A percentile compares a stretch with the other conserved stretches of the same genome.
Evolutionary conservation across 1,140 invertebrate genomes (phyloP).

Genomic region (Saxidomus purpurata): DNA sequence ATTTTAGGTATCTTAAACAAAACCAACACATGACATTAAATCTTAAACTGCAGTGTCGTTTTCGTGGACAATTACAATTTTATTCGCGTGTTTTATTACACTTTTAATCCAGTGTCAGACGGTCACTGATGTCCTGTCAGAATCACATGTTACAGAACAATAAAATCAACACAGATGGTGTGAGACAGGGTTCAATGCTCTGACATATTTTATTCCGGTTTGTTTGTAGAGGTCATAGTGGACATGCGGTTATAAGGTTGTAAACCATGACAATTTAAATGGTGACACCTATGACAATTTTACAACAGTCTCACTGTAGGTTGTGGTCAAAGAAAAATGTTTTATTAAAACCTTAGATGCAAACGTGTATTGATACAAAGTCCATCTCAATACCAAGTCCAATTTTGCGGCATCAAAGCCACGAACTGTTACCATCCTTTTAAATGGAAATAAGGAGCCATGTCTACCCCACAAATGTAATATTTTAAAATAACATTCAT

Average conservation of each 20-base stretch:
- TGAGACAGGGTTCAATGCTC: conserved; percentile 1
- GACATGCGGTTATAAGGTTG: not conserved
- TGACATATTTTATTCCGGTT: not conserved
- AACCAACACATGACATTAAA: too few relatives aligned
- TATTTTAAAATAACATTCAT: too few relatives aligned
- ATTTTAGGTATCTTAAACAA: too few relatives aligned
- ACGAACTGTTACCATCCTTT: too few relatives aligned
- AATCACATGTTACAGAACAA: conserved; percentile 6
- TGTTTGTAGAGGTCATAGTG: not conserved
- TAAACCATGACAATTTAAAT: not conserved
- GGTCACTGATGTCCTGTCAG: not conserved
- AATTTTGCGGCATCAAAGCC: too few relatives aligned
- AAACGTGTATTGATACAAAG: too few relatives aligned
- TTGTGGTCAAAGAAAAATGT: too few relatives aligned
- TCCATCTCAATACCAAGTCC: too few relatives aligned
- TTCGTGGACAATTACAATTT: not conserved
- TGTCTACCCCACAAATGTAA: too few relatives aligned
- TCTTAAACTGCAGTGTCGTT: too few relatives aligned
- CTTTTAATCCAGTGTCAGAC: not conserved
- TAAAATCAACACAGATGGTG: conserved; percentile 1
- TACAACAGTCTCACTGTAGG: not conserved
- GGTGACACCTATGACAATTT: not conserved
- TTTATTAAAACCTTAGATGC: too few relatives aligned
- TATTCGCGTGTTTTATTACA: not conserved
- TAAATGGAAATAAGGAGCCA: too few relatives aligned